phyloP scores from a whole-genome alignment of 2,797 vertebrate species.

The Gymnopithys bicolor region DNA sequence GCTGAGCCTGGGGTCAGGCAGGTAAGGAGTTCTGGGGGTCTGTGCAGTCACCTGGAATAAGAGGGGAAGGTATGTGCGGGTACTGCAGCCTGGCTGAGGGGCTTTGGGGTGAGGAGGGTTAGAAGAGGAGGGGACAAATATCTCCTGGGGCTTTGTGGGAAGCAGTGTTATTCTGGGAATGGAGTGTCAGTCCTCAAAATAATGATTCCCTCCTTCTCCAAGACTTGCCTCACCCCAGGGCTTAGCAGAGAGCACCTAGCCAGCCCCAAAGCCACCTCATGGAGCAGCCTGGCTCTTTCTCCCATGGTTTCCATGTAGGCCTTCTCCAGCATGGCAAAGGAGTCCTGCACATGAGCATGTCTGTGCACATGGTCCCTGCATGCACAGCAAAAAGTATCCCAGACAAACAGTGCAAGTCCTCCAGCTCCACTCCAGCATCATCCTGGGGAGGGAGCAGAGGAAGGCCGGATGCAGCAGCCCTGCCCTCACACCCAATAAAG shows the following conservation, averaged over 20 bases:
- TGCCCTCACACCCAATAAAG: slow-evolving; percentile 47
- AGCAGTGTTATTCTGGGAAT: neutral
- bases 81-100: neutral
- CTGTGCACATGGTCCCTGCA: neutral
- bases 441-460: neutral
- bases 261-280: neutral
- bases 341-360: accelerated
- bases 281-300: neutral
- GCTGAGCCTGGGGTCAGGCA: neutral
- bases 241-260: neutral
- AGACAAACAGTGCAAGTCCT: neutral
- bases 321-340: accelerated
- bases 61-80: neutral
- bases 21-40: neutral
- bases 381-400: neutral
- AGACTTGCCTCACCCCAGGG: neutral
- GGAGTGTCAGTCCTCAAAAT: neutral
- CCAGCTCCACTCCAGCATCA: accelerated
- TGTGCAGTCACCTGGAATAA: slow-evolving; percentile 34
- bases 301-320: neutral
- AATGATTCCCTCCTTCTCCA: accelerated
- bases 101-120: neutral
- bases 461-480: neutral
- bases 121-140: neutral
- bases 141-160: neutral